Conservation (phyloP, 2,113 vertebrate species). For the Toxotes jaculatrix region DNA sequence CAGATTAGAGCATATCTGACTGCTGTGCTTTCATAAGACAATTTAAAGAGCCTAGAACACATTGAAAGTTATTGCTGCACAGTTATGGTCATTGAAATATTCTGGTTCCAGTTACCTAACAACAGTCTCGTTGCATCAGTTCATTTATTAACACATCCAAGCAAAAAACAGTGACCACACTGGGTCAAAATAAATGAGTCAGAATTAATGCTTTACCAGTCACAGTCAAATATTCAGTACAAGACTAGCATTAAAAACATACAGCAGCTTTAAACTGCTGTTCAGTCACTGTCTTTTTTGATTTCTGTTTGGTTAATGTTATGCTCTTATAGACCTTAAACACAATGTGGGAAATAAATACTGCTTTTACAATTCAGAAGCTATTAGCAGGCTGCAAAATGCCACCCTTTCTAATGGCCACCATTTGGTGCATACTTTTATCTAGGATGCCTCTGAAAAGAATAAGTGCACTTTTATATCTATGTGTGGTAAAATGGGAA, state of each 20-base stretch:
- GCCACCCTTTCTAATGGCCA: neutral
- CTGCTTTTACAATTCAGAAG: neutral
- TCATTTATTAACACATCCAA: too few relatives aligned
- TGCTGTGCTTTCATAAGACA: constrained; percentile 2
- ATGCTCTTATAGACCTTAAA: neutral
- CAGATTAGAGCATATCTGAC: constrained; percentile 16
- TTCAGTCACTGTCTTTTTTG: neutral
- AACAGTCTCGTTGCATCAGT: too few relatives aligned
- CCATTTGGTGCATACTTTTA: constrained; percentile 3
- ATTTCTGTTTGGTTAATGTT: neutral
- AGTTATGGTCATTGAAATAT: neutral
- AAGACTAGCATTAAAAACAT: neutral
- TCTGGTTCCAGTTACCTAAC: neutral
- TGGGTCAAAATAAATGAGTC: too few relatives aligned
- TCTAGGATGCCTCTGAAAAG: neutral
- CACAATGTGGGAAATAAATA: neutral
- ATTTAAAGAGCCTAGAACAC: neutral
- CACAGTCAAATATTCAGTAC: neutral
- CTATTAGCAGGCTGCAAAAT: neutral
- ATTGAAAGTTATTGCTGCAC: neutral
- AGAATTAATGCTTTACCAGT: too few relatives aligned
- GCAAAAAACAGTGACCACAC: too few relatives aligned
- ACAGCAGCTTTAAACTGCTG: neutral
- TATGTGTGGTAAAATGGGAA: neutral
- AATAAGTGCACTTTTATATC: neutral